Conservation (phyloP, 2,888 invertebrate species). For the Xestoiulus laeticollis region DNA sequence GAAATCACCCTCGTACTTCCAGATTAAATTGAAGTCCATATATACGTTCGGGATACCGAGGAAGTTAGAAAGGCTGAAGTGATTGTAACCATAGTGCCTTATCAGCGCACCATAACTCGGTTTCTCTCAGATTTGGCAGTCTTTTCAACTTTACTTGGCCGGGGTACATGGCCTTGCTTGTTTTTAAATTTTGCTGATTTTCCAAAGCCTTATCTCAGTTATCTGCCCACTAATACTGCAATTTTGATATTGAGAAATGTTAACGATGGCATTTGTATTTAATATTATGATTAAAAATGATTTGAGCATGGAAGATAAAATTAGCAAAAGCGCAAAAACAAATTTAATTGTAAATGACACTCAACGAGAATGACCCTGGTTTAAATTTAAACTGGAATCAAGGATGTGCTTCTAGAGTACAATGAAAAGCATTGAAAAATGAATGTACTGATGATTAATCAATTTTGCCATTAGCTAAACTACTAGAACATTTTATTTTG, state of each 20-base stretch:
- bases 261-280: not conserved
- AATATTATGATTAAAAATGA: not conserved
- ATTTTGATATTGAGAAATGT: not conserved
- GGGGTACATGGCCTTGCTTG: conserved; percentile 19
- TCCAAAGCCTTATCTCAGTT: not conserved
- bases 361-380: conserved; percentile 2
- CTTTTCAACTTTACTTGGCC: not conserved
- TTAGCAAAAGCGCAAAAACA: not conserved
- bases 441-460: not conserved
- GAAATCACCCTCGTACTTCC: not conserved
- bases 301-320: not conserved
- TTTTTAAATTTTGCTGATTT: not conserved
- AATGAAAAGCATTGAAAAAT: not conserved
- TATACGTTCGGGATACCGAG: not conserved
- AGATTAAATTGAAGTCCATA: not conserved
- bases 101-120: not conserved
- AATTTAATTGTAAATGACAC: conserved; percentile 5
- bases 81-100: not conserved
- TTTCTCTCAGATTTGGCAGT: not conserved
- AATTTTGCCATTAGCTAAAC: not conserved
- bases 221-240: not conserved
- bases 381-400: not conserved
- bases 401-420: not conserved
- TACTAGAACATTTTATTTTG: not conserved
- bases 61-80: conserved; percentile 6